Conservation (phyloP, 2,888 invertebrate genomes). For the Dryobota labecula region DNA sequence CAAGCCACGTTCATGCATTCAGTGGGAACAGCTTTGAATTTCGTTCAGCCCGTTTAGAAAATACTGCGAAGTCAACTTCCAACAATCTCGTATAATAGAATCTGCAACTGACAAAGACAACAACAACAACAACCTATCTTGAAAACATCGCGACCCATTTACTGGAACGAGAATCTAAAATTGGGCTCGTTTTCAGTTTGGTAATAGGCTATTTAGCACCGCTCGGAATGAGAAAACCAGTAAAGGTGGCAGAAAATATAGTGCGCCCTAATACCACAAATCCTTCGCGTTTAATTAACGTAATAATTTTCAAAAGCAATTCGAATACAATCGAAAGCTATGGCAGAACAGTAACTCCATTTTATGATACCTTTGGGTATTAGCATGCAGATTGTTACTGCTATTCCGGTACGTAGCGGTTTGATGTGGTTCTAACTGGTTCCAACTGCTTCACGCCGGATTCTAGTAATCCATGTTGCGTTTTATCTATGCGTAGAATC, state of each 20-base stretch:
- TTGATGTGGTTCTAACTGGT: slow-evolving; percentile 60
- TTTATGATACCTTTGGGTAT: slow-evolving; percentile 76
- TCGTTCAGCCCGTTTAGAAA: slow-evolving; percentile 53
- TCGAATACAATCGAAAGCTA: slow-evolving; percentile 70
- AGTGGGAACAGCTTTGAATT: slow-evolving; percentile 54
- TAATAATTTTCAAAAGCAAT: slow-evolving; percentile 66
- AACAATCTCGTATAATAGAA: slow-evolving; percentile 61
- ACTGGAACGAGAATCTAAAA: slow-evolving; percentile 50
- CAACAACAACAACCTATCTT: no score
- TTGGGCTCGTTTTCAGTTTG: slow-evolving; percentile 51
- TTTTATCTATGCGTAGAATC: slow-evolving; percentile 57
- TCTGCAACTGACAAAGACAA: slow-evolving; percentile 62
- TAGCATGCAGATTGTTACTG: slow-evolving; percentile 78
- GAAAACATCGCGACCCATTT: slow-evolving; percentile 58
- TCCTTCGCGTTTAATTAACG: slow-evolving; percentile 66
- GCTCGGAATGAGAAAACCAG: slow-evolving; percentile 34
- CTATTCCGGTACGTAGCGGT: slow-evolving; percentile 66
- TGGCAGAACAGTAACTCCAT: slow-evolving; percentile 66
- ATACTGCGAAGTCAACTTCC: slow-evolving; percentile 57
- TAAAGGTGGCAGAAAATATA: slow-evolving; percentile 54
- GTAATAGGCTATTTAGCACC: slow-evolving; percentile 60
- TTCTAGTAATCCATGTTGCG: slow-evolving; percentile 58
- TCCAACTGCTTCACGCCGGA: slow-evolving; percentile 59
- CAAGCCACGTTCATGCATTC: slow-evolving; percentile 52
- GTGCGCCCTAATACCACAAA: slow-evolving; percentile 51